phyloP scores from a whole-genome alignment of 2,113 vertebrate genomes.

The Myiopsitta monachus region DNA sequence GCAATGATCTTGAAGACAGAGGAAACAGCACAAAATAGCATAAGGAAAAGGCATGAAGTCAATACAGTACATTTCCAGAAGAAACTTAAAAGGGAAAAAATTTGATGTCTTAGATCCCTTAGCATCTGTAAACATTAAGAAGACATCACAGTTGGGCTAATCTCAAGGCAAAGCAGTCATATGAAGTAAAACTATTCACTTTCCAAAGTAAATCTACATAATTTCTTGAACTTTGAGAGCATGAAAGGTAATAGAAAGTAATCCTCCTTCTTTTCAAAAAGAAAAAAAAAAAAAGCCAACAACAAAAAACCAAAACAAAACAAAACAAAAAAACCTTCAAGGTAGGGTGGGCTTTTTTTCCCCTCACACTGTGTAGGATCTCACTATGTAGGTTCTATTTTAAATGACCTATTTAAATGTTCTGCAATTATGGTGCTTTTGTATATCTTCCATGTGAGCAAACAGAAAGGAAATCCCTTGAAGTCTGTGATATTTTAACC shows the following conservation, averaged over 20 bases:
- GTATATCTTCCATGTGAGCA: not conserved
- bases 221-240: constrained; percentile 1
- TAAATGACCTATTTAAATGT: constrained; percentile 43
- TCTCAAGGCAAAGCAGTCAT: constrained; percentile 2
- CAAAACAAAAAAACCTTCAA: not conserved
- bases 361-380: not conserved
- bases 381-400: constrained; percentile 32
- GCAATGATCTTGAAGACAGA: not conserved
- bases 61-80: not conserved
- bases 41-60: not conserved
- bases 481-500: constrained; percentile 36
- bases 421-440: constrained; percentile 47
- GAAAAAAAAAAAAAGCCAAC: not conserved
- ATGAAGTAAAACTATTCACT: not conserved
- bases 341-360: not conserved
- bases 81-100: not conserved
- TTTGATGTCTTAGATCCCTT: not conserved
- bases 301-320: too few relatives aligned
- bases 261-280: not conserved
- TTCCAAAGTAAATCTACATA: not conserved
- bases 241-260: not conserved
- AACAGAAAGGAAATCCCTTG: constrained; percentile 49
- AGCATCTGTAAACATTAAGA: constrained; percentile 29
- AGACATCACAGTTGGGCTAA: not conserved
- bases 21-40: not conserved